Base-by-base conservation (phyloP, 2,888 invertebrate genomes). In the Sussaba pulchella region DNA sequence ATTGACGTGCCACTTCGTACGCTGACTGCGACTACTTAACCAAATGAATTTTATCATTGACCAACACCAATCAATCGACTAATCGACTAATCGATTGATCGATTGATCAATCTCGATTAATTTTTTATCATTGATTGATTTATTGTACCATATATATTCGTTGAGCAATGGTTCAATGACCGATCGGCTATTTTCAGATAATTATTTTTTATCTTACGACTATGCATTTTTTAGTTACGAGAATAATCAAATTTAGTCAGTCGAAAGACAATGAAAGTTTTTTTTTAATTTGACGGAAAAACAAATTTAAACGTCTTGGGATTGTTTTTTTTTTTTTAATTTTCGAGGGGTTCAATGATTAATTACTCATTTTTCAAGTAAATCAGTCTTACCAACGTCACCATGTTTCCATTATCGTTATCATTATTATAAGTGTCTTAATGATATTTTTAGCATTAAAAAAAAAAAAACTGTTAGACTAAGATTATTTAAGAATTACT, bases 401-500 rank as follows among this genome's bases (percentile, higher is more conserved):
- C 24, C 36, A 41, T 52, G 9, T 54, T 78, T 73, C 52, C 45
- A 54, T 78, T 64, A 52, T 78, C 43, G 24, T 69, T 43, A 14
- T 57, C 63, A 52, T n/a, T 39, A 66, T 8, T 50, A 14, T 63
- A 24, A n/a, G 63, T 63, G n/a, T 63, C 63, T 8, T 31, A 57
- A 57, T 57, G n/a, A 61, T 63, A 71, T 61, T 43, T 24, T 36
- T 79, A 79, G 66, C 43, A n/a, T 76, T 80, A 70, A 72, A 61
- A 78, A 75, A 77, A 24, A 36, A 54, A 57, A 50, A 75, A 77
- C 50, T 72, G 43, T 86, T 88, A 88, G 83, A 83, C 81, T 87
- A 86, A 66, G 54, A 70, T 75, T 26, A 75, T 71, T 75, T 70
- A 75, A 54, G 45, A 59, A 52, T 47, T 74, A 70, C 12, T 75